These are phyloP conservation scores for Engraulis encrasicolus DNA, from an alignment of 2,113 vertebrate species.

Conservation along the genomic window DNA sequence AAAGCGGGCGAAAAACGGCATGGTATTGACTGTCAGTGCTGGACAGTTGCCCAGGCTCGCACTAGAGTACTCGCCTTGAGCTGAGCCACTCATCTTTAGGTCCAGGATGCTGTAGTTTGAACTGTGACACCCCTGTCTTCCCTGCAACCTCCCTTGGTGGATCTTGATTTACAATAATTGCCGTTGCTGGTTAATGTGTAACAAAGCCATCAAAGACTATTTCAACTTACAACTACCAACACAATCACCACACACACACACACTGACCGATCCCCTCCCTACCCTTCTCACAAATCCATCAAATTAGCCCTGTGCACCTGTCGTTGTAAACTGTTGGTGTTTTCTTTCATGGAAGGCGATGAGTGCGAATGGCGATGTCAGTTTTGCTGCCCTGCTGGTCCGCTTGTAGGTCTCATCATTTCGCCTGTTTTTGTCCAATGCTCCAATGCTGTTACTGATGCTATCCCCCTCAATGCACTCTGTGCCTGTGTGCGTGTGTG, in stretches of 20 bases:
- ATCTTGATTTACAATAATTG: conserved; percentile 19
- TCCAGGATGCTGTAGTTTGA: conserved; percentile 15
- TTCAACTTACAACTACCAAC: neutral
- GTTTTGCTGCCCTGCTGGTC: neutral
- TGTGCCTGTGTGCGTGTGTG: neutral
- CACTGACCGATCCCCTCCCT: neutral
- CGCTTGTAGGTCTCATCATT: neutral
- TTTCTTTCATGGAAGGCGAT: neutral
- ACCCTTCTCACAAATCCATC: neutral
- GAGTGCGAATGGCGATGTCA: neutral
- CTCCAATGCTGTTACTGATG: neutral
- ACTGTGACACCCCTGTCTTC: neutral
- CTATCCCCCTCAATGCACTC: neutral
- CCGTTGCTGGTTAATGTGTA: conserved; percentile 43
- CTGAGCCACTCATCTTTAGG: conserved; percentile 44
- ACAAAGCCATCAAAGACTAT: conserved; percentile 20
- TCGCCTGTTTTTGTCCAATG: neutral
- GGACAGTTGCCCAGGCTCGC: conserved; percentile 58
- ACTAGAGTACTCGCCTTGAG: conserved; percentile 45
- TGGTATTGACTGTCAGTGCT: conserved; percentile 70
- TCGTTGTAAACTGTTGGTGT: neutral
- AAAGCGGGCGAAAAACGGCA: conserved; percentile 62
- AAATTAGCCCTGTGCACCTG: conserved; percentile 11
- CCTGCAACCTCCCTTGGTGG: neutral
- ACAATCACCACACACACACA: neutral